Percentiles rank a stretch among this genome's conserved stretches.
phyloP scores from a whole-genome alignment of 2,888 invertebrate genomes.

The Nomada fabriciana region DNA sequence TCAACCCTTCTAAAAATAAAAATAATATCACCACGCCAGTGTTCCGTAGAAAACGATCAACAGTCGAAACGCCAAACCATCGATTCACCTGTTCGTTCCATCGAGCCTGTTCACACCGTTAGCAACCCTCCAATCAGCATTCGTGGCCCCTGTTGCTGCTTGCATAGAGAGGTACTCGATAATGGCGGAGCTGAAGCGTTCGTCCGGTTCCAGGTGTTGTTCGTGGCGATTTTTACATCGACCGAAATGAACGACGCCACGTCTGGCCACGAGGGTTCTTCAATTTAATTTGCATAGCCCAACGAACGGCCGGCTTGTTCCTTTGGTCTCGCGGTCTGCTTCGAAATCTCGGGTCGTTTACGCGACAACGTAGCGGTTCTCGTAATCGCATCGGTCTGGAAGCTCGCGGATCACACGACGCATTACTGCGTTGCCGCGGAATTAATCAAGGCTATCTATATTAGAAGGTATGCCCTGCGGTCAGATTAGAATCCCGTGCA shows the following conservation, averaged over 20 bases:
- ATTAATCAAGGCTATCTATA: slow-evolving; percentile 81
- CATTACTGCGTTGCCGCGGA: slow-evolving; percentile 75
- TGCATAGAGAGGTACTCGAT: slow-evolving; percentile 47
- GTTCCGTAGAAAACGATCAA: slow-evolving; percentile 31
- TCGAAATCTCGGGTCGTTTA: slow-evolving; percentile 29
- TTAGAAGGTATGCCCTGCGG: slow-evolving; percentile 80
- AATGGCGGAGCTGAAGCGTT: slow-evolving; percentile 28
- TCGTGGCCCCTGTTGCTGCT: slow-evolving; percentile 30
- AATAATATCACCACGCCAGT: slow-evolving; percentile 14
- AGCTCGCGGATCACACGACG: slow-evolving; percentile 64
- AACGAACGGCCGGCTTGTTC: slow-evolving; percentile 1
- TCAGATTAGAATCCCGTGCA: slow-evolving; percentile 79
- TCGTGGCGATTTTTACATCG: slow-evolving; percentile 52
- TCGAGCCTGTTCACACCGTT: slow-evolving; percentile 61
- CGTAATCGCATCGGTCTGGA: slow-evolving; percentile 69
- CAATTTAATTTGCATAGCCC: slow-evolving; percentile 67
- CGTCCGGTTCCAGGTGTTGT: slow-evolving; percentile 27
- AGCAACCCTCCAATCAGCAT: slow-evolving; percentile 61
- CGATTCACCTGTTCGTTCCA: slow-evolving; percentile 22
- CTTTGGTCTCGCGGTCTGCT: slow-evolving; percentile 12
- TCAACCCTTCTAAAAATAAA: slow-evolving; percentile 18
- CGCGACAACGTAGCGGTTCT: slow-evolving; percentile 68
- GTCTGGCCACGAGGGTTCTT: slow-evolving; percentile 55
- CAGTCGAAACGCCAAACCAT: slow-evolving; percentile 22
- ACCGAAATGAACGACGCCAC: slow-evolving; percentile 31